Base-by-base conservation (phyloP, 2,888 invertebrate species). In the Eupithecia vulgata region DNA sequence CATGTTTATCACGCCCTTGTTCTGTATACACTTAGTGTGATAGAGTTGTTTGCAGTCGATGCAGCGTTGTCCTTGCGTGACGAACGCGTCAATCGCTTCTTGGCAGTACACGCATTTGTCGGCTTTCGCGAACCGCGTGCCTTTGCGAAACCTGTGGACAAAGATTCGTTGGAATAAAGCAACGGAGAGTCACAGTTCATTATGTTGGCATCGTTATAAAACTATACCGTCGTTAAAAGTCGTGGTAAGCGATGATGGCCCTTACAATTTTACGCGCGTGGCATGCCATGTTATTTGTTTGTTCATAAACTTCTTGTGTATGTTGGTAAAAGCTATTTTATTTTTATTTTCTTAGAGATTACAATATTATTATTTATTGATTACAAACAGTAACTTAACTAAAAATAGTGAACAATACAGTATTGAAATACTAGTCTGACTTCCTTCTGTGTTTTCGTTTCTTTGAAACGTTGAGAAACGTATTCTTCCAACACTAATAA, bases 1-100 rank as follows among this genome's bases (percentile, higher is more conserved):
- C 95, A 97, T 96, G 78, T 96, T 96, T 78, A 96, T 95, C 59
- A 97, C 96, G 73, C 96, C 96, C 81, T 97, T 97, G 88, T 97
- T 97, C 87, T 97, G 97, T 76, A 97, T 97, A 85, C 98, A 98
- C 85, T 98, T 98, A 0, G 97, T 97, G 90, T 98, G 98, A 87
- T 98, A 98, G 1, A 97, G 94, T 82, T 97, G 96, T 88, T 98
- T 97, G 90, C 98, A 98, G 84, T 96, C 97, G 78, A 96, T 95
- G 84, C 98, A 98, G 74, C 97, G 96, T 87, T 97, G 96, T 0
- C 97, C 97, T 82, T 97, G 97, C 0, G 97, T 96, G 65, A 97
- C 95, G 85, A 98, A 97, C 35, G 97, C 96, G 88, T 97, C 97
- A 95, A 98, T 96, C 76, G 96, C 96, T 83, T 96, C 96, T 81